Conservation (phyloP, 2,888 invertebrate species). For the Tinea pellionella region DNA sequence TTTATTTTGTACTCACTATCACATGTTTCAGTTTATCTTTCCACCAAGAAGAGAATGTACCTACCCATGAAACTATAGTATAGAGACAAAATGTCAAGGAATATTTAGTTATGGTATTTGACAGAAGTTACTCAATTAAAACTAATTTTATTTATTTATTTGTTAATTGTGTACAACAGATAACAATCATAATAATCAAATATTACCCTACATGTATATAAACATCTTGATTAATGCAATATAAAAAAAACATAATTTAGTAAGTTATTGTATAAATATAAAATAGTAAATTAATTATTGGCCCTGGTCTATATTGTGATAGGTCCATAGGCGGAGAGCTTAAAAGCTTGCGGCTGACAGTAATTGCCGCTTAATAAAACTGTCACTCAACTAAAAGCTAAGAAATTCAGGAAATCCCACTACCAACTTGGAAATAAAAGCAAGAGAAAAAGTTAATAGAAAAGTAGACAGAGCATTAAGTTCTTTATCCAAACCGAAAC, state of each 20-base stretch:
- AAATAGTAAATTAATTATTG: too few species aligned
- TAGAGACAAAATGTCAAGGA: too few species aligned
- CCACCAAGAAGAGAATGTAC: background rate
- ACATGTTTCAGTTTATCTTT: background rate
- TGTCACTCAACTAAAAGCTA: background rate
- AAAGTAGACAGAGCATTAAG: slow-evolving; percentile 1
- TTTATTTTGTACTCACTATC: background rate
- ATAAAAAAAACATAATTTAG: too few species aligned
- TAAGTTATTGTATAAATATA: too few species aligned
- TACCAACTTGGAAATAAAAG: background rate
- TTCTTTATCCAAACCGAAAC: background rate
- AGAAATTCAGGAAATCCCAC: background rate
- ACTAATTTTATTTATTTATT: too few species aligned
- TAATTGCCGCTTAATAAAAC: background rate
- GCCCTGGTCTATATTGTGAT: background rate
- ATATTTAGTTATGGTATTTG: too few species aligned
- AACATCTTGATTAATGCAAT: too few species aligned
- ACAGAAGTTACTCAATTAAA: too few species aligned
- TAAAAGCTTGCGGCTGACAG: background rate
- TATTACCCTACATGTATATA: too few species aligned
- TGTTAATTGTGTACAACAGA: too few species aligned
- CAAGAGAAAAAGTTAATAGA: background rate
- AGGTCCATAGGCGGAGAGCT: background rate
- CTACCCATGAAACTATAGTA: background rate
- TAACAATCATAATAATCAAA: too few species aligned